phyloP scores from a whole-genome alignment of 2,113 vertebrate genomes.

The Apteryx mantelli region DNA sequence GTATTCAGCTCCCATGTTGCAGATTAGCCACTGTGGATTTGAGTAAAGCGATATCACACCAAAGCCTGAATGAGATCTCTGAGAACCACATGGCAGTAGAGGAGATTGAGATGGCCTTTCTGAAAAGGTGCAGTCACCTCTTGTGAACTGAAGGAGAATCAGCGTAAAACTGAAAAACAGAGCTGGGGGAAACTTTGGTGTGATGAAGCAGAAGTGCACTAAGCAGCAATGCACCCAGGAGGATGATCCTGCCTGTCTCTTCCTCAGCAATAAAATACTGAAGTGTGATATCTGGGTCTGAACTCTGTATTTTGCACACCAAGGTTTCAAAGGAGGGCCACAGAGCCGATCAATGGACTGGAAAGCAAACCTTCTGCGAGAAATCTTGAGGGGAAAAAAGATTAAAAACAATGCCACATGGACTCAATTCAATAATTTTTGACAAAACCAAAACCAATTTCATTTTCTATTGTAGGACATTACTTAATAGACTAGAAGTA shows the following conservation, averaged over 20 bases:
- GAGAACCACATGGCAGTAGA: not conserved
- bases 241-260: not conserved
- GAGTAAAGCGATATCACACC: not conserved
- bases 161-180: not conserved
- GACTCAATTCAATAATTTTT: not conserved
- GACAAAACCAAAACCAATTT: not conserved
- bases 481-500: not conserved
- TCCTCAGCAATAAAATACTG: not conserved
- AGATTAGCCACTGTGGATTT: not conserved
- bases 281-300: not conserved
- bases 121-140: not conserved
- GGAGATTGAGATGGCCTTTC: accelerated
- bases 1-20: not conserved
- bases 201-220: not conserved
- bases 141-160: not conserved
- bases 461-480: not conserved
- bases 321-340: not conserved
- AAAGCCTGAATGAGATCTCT: not conserved
- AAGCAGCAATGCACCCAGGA: not conserved
- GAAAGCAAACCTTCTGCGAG: not conserved
- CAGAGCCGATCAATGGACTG: not conserved
- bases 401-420: not conserved
- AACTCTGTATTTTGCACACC: not conserved
- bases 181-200: not conserved
- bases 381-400: not conserved